Evolutionary conservation across 2,113 vertebrate species (phyloP).

Genomic region (Tapirus terrestris): DNA sequence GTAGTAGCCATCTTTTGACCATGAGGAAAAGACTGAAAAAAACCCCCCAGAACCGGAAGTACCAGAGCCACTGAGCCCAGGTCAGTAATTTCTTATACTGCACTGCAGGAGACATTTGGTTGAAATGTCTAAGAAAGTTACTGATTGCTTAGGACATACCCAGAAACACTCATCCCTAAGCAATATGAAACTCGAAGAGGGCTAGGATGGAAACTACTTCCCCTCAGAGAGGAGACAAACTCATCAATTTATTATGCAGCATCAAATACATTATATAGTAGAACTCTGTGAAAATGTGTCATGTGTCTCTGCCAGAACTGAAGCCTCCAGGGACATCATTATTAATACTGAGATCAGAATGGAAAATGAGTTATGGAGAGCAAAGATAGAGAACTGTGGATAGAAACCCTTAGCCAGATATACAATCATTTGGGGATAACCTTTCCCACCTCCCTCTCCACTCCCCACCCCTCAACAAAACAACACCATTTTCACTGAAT

Average conservation of each 20-base stretch:
- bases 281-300: neutral
- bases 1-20: neutral
- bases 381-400: neutral
- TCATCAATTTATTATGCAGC: neutral
- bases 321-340: neutral
- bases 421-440: neutral
- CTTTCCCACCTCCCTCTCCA: neutral
- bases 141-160: neutral
- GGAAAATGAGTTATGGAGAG: neutral
- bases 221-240: neutral
- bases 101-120: neutral
- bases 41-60: neutral
- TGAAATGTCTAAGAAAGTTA: neutral
- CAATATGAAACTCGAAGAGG: neutral
- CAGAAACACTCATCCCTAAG: neutral
- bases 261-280: neutral
- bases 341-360: neutral
- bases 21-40: neutral
- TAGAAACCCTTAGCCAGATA: neutral
- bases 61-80: neutral
- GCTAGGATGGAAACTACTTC: neutral
- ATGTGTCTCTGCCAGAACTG: neutral
- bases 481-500: neutral
- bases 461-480: neutral
- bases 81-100: neutral